Evolutionary conservation across 2,888 invertebrate species (phyloP).

Genomic region (Rutpela maculata): DNA sequence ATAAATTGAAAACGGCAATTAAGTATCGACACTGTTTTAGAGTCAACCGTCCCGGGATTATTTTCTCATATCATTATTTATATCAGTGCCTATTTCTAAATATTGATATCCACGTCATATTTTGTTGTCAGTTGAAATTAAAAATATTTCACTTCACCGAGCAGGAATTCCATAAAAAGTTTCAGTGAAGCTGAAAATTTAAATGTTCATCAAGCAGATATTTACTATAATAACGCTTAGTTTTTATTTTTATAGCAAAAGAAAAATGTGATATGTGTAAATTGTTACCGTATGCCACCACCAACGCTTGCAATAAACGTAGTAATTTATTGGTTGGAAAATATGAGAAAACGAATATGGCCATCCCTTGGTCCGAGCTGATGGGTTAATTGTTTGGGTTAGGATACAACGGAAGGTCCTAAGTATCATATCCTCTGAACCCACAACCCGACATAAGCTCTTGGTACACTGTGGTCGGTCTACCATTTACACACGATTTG

Average conservation of each 20-base stretch:
- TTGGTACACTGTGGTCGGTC: not conserved
- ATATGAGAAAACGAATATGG: not conserved
- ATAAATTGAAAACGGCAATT: too few species aligned
- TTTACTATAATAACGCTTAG: not conserved
- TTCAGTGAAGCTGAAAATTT: not conserved
- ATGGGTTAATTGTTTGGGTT: not conserved
- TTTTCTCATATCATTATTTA: too few species aligned
- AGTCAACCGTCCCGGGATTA: too few species aligned
- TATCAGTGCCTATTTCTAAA: too few species aligned
- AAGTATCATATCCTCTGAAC: conserved; percentile 5
- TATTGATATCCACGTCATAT: too few species aligned
- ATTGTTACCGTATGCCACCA: not conserved
- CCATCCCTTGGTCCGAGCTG: not conserved
- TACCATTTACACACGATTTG: not conserved
- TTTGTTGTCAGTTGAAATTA: not conserved
- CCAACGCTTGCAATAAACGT: not conserved
- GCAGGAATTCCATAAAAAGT: not conserved
- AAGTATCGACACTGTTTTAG: too few species aligned
- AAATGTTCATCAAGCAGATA: not conserved
- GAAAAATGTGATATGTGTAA: not conserved
- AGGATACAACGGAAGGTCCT: not conserved
- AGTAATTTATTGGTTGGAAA: conserved; percentile 11
- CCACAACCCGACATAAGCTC: not conserved
- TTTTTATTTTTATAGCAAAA: not conserved
- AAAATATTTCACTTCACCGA: not conserved